Base-by-base conservation (phyloP, 1,140 invertebrate genomes). In the Littorina saxatilis region DNA sequence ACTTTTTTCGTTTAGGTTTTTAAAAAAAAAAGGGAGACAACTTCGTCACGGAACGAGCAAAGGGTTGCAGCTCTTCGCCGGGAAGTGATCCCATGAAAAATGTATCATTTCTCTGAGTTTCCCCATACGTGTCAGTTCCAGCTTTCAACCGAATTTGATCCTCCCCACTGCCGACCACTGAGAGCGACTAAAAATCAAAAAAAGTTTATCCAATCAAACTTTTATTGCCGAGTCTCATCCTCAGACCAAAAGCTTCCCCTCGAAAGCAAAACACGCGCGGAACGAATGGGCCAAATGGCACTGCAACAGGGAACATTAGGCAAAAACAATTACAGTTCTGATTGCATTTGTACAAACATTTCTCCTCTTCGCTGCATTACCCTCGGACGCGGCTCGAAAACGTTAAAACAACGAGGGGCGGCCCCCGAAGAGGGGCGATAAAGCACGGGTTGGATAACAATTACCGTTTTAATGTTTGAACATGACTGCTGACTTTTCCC, bases 321-420 rank as follows among this genome's bases (percentile, higher is more conserved):
- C 68, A 72, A 43, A 39, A 72, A 43, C 68, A 72, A 72, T 72
- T 39, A 72, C 37, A 72, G 61, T 3, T 72, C 68, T 72, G 35
- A 72, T 72, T 43, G 68, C 68, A 72, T 72, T 72, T 40, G 37
- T 72, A 43, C 17, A 4, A 39, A 72, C 68, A 72, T 72, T 72
- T 72, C 27, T 72, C 37, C 11, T 72, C 35, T 72, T 40, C 58
- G 68, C 68, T 37, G 23, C 68, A 72, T 72, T 72, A 27, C 37
- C 40, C 40, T n/a, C 37, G 27, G 68, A 72, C 68, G 15, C 23
- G 13, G 17, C 2, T 37, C 63, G 29, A 20, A 20, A 40, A 17
- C 68, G 68, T 20, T 39, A 40, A n/a, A 39, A 27, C 68, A 39
- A 39, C 68, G 1, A 0, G 39, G 68, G 23, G 68, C 37, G 13